Conservation (phyloP, 2,797 vertebrate genomes). For the Rachycentron canadum region DNA sequence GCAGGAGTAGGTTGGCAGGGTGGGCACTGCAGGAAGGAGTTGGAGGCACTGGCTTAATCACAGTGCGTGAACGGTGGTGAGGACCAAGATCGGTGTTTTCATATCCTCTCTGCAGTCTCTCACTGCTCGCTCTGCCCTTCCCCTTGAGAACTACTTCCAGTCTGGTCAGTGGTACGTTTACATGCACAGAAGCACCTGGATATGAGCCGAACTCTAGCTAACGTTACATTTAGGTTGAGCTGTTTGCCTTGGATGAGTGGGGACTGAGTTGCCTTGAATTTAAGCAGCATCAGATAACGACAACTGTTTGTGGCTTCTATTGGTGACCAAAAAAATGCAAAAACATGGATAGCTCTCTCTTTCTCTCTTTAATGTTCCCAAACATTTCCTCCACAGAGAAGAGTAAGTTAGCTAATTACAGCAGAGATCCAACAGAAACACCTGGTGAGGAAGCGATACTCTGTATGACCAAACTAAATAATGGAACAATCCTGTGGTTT, state of each 20-base stretch:
- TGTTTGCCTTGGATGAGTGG: not conserved
- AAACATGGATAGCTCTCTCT: not conserved
- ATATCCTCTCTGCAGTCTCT: slow-evolving; percentile 19
- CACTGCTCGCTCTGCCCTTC: slow-evolving; percentile 13
- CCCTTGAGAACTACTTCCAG: slow-evolving; percentile 23
- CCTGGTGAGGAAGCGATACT: not conserved
- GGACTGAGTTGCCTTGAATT: not conserved
- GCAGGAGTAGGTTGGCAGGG: not conserved
- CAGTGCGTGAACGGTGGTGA: not conserved
- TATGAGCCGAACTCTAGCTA: not conserved
- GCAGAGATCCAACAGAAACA: not conserved
- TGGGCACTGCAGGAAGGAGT: not conserved
- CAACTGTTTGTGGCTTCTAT: not conserved
- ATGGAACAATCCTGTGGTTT: not conserved
- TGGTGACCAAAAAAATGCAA: not conserved
- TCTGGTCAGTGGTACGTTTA: slow-evolving; percentile 54
- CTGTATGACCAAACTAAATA: not conserved
- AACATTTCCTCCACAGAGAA: not conserved
- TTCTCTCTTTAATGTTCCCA: not conserved
- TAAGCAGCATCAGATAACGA: not conserved
- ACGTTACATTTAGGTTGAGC: slow-evolving; percentile 5
- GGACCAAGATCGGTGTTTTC: slow-evolving; percentile 6
- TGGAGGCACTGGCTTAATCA: not conserved
- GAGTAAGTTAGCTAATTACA: not conserved
- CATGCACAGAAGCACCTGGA: slow-evolving; percentile 68